Percentiles rank a stretch among this genome's conserved stretches.
phyloP scores from a whole-genome alignment of 1,140 invertebrate genomes.

The Panagrolaimus sp. region DNA sequence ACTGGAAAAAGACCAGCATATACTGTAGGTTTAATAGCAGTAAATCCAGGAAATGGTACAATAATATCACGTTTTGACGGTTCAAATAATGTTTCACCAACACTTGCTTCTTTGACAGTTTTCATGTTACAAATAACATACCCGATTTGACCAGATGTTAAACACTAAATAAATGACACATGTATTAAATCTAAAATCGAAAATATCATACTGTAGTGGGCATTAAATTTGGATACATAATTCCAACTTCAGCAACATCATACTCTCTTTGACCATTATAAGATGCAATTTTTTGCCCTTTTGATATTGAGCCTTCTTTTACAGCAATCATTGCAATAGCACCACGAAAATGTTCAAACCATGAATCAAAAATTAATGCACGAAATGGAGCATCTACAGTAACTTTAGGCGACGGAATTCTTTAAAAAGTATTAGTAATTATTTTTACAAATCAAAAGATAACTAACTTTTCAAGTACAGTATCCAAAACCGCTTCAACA shows the following conservation, averaged over 20 bases:
- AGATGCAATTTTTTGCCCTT: constrained; percentile 65
- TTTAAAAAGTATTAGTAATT: constrained; percentile 38
- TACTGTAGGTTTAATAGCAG: constrained; percentile 75
- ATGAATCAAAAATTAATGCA: constrained; percentile 85
- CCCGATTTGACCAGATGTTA: constrained; percentile 73
- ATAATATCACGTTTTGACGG: constrained; percentile 62
- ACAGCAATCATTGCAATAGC: constrained; percentile 71
- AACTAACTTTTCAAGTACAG: constrained; percentile 59
- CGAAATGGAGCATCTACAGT: constrained; percentile 67
- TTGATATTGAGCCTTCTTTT: constrained; percentile 60
- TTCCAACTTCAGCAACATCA: constrained; percentile 73
- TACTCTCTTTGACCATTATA: constrained; percentile 70
- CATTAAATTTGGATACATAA: constrained; percentile 75
- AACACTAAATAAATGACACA: constrained; percentile 24
- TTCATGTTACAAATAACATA: constrained; percentile 77
- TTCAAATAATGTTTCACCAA: constrained; percentile 78
- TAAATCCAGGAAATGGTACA: constrained; percentile 68
- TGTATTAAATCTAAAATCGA: not conserved
- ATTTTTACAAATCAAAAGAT: not conserved
- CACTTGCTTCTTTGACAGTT: constrained; percentile 71
- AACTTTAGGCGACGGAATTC: constrained; percentile 64
- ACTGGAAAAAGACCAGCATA: constrained; percentile 88
- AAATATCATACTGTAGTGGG: constrained; percentile 62
- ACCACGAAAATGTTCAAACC: constrained; percentile 82
- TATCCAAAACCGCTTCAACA: constrained; percentile 60